These are phyloP conservation scores for Drosophila busckii DNA, from an alignment of 1,140 invertebrate genomes.

Conservation along the genomic window DNA sequence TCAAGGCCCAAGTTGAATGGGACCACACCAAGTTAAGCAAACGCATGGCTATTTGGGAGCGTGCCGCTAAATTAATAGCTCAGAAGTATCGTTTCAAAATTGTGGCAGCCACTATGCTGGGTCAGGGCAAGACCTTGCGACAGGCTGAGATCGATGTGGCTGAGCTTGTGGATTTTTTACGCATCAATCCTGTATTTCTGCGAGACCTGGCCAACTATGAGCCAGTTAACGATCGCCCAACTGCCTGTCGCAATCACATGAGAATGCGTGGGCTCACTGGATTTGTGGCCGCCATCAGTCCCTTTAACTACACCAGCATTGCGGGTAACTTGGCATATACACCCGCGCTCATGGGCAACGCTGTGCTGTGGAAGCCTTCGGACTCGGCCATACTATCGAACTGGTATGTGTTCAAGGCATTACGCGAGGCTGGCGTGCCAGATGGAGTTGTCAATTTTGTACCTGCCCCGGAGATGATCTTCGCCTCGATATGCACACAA, in stretches of 20 bases:
- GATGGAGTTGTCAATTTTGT: conserved; percentile 98
- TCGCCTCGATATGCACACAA: conserved; percentile 92
- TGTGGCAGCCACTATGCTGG: conserved; percentile 97
- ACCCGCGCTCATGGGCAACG: conserved; percentile 98
- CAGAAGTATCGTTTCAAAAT: conserved; percentile 90
- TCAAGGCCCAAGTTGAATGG: conserved; percentile 89
- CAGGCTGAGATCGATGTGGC: conserved; percentile 99
- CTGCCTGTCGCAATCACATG: conserved; percentile 85
- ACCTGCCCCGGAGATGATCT: conserved; percentile 93
- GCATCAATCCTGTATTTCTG: conserved; percentile 94
- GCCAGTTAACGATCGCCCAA: conserved; percentile 87
- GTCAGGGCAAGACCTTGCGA: conserved; percentile 95
- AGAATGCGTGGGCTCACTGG: conserved; percentile 95
- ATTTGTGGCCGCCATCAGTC: conserved; percentile 97
- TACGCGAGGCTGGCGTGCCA: conserved; percentile 94
- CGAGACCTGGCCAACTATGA: conserved; percentile 85
- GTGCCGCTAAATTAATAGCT: conserved; percentile 93
- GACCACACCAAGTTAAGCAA: conserved; percentile 89
- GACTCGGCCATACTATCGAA: conserved; percentile 98
- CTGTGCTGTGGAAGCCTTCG: conserved; percentile 98
- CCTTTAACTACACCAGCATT: conserved; percentile 99
- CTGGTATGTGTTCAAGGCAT: conserved; percentile 95
- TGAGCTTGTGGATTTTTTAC: conserved; percentile 97
- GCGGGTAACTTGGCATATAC: conserved; percentile 97
- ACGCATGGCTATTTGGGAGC: conserved; percentile 88